Evolutionary conservation across 2,888 invertebrate genomes (phyloP), one percentile per base, ranked within the genome.

Genomic region (Agrotis puta): DNA sequence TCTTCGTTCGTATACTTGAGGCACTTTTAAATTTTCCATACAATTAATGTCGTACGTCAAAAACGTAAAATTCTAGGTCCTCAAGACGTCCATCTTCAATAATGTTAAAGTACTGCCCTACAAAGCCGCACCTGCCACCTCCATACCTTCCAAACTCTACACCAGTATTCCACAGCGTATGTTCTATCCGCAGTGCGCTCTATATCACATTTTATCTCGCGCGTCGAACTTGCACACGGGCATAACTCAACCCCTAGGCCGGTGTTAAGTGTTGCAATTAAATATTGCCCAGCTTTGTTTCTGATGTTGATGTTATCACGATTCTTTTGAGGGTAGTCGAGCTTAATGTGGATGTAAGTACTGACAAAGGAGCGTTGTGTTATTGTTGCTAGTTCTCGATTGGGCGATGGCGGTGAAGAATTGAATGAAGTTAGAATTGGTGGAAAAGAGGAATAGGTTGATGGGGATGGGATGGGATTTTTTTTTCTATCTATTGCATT

Each of bases 201-300:
- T 92, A 93, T 92, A 92, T 92, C 91, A 90, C 90, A 89, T 87
- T 90, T 90, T 93, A 93, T 93, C 93, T 84, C 59, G 72, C 88
- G 88, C 85, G 81, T 79, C 88, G 84, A 74, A 81, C 80, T 83
- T 83, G 86, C 88, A 75, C 83, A 78, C 82, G 85, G 84, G 85
- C 87, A 91, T 92, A 91, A 91, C 89, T 92, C 92, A 91, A 83
- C 61, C 75, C 72, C 59, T 7, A 47, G 54, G 83, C 79, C 74
- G 45, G 83, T 80, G 80, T 80, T 84, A 83, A 85, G 84, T 83
- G 82, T 81, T 83, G 85, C 83, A 82, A 83, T 87, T 87, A 84
- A 85, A 87, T 85, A 81, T 83, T 81, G 78, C 70, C 77, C 71
- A 74, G 81, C 76, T 86, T 85, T 82, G 79, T 79, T 85, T 78